phyloP scores from a whole-genome alignment of 1,140 invertebrate genomes.

The Nasonia vitripennis region DNA sequence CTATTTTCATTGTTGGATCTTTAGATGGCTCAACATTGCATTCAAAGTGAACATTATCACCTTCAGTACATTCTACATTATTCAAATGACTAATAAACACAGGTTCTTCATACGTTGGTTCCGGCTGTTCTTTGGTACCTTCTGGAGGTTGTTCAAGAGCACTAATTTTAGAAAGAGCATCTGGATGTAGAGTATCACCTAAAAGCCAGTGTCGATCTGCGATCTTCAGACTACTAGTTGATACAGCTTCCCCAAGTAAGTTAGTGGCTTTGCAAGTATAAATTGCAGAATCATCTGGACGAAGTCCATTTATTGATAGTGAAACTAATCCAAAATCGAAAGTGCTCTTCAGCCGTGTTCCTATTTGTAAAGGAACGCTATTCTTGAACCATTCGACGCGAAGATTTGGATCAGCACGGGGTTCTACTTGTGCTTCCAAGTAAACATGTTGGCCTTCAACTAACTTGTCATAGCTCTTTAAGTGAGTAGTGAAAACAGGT shows the following conservation, averaged over 20 bases:
- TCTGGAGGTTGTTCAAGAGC: constrained; percentile 88
- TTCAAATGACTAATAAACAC: constrained; percentile 94
- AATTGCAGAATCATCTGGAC: constrained; percentile 93
- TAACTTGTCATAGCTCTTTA: constrained; percentile 90
- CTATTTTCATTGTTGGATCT: constrained; percentile 95
- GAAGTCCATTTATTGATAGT: constrained; percentile 89
- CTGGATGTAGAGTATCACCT: constrained; percentile 92
- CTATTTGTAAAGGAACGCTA: constrained; percentile 88
- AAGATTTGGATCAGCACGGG: constrained; percentile 95
- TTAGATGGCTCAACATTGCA: constrained; percentile 95
- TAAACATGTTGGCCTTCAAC: constrained; percentile 93
- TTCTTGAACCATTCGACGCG: constrained; percentile 95
- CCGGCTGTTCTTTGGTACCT: constrained; percentile 79
- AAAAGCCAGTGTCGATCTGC: constrained; percentile 91
- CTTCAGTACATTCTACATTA: constrained; percentile 92
- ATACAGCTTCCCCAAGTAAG: constrained; percentile 91
- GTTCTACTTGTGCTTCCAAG: constrained; percentile 96
- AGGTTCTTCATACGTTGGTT: constrained; percentile 88
- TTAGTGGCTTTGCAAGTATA: constrained; percentile 96
- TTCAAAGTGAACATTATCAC: constrained; percentile 94
- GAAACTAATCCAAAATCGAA: constrained; percentile 97
- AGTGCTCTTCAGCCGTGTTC: constrained; percentile 89
- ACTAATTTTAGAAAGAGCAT: constrained; percentile 90
- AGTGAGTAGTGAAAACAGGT: constrained; percentile 93
- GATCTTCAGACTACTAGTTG: constrained; percentile 92